Conservation (phyloP, 2,113 vertebrate genomes). For the Oreotrochilus melanogaster region DNA sequence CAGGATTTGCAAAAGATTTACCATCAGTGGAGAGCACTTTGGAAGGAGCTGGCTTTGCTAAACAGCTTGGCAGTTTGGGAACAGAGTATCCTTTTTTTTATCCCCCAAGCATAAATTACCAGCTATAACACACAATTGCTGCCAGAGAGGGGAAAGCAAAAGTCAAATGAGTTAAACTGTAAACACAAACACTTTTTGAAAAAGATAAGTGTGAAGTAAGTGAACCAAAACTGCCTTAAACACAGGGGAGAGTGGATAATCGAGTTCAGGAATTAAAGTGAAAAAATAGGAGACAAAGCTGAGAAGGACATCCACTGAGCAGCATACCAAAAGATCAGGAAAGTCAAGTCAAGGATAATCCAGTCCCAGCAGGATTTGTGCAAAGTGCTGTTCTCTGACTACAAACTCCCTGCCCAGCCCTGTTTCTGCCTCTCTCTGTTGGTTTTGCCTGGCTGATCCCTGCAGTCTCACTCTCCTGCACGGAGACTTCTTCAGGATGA, state of each 20-base stretch:
- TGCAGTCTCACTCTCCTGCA: fast-evolving
- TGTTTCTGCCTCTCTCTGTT: fast-evolving
- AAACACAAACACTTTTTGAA: not conserved
- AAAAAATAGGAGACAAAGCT: not conserved
- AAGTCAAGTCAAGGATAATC: not conserved
- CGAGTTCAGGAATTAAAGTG: slow-evolving; percentile 1
- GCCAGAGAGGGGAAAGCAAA: not conserved
- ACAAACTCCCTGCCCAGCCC: not conserved
- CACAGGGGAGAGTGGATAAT: slow-evolving; percentile 28
- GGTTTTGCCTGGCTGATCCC: not conserved
- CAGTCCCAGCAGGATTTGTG: not conserved
- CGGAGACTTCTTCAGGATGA: fast-evolving
- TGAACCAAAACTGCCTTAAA: slow-evolving; percentile 40
- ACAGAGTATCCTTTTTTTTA: not conserved
- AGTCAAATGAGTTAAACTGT: not conserved
- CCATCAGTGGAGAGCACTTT: fast-evolving
- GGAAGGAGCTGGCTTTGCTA: not conserved
- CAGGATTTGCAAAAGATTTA: not conserved
- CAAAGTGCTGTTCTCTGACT: not conserved
- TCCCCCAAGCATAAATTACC: not conserved
- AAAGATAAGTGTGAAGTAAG: slow-evolving; percentile 21
- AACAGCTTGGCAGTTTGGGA: not conserved
- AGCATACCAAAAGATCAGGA: not conserved
- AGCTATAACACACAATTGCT: not conserved
- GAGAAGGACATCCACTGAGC: not conserved